Evolutionary conservation across 1,140 invertebrate genomes (phyloP), one percentile per base, ranked within the genome.

Genomic region (Drosophila tani): DNA sequence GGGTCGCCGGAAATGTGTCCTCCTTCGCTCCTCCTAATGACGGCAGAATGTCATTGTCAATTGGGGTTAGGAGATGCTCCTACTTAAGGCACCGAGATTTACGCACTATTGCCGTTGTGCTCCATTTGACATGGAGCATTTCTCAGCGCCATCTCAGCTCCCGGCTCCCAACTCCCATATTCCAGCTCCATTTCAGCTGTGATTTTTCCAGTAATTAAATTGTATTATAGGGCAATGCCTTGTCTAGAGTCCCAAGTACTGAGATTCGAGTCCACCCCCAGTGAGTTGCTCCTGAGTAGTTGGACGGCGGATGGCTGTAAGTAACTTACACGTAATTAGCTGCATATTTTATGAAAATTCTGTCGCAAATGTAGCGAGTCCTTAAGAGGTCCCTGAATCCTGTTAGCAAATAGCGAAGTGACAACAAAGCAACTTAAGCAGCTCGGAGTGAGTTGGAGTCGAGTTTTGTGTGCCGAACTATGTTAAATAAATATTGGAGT

Each of bases 171-270:
- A 12, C 35, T 2, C 11, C 4, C 43, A 21, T n/a, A 24, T 2
- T 8, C 4, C 43, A 27, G 17, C 17, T 12, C 21, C 50, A 45
- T 32, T 46, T 29, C 24, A 70, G 71, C 77, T 81, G 68, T 87
- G 83, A 87, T 87, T 87, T 87, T 87, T 87, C 79, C 76, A 80
- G 80, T 88, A 87, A 87, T 87, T 87, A 88, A 83, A 88, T 88
- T 86, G 76, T 87, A 87, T 85, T 87, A 87, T 75, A 60, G 62
- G 35, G 67, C 79, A 81, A 46, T 65, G 74, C 32, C 62, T 65
- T 63, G 71, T 50, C 56, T 56, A 21, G 55, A 29, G 41, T 46
- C n/a, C 12, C 19, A 12, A 29, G 9, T 43, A 9, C 32, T 0
- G 32, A 11, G 32, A 32, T 32, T 38, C 9, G 32, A 1, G 53